Conservation (phyloP, 2,797 vertebrate genomes). For the Macroramphosus scolopax region DNA sequence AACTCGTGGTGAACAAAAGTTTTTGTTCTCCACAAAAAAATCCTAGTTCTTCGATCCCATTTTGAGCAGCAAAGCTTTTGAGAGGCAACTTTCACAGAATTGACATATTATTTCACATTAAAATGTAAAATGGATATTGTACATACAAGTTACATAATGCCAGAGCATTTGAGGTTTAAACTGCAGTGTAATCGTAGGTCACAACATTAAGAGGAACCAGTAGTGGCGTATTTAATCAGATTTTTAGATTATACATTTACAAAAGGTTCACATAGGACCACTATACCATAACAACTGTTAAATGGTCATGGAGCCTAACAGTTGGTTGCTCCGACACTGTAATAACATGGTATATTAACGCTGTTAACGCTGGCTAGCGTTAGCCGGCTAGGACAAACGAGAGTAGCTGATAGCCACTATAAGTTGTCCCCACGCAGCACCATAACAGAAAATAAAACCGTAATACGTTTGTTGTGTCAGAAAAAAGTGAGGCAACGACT, state of each 20-base stretch:
- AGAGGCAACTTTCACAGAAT: too few species aligned
- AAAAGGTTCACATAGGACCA: rapidly evolving
- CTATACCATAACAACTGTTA: rapidly evolving
- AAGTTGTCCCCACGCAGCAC: constrained; percentile 7
- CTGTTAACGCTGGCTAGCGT: constrained; percentile 29
- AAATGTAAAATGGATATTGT: too few species aligned
- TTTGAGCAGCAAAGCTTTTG: too few species aligned
- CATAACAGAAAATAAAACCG: constrained; percentile 1
- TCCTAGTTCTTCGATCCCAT: background rate
- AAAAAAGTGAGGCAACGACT: background rate
- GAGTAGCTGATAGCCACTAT: constrained; percentile 26
- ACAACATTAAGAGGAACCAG: too few species aligned
- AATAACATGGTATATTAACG: background rate
- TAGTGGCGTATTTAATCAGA: too few species aligned
- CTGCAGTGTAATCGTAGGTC: too few species aligned
- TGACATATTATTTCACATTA: too few species aligned
- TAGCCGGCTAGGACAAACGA: constrained; percentile 42
- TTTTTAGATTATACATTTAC: too few species aligned
- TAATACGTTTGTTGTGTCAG: background rate
- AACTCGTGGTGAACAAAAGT: constrained; percentile 39
- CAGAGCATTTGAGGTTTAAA: too few species aligned
- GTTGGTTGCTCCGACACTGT: background rate
- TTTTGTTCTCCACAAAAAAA: constrained; percentile 9
- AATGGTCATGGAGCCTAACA: too few species aligned
- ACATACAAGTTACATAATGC: too few species aligned